These are phyloP conservation scores for Campopleginae sp. DNA, from an alignment of 2,888 invertebrate species.

Conservation along the genomic window DNA sequence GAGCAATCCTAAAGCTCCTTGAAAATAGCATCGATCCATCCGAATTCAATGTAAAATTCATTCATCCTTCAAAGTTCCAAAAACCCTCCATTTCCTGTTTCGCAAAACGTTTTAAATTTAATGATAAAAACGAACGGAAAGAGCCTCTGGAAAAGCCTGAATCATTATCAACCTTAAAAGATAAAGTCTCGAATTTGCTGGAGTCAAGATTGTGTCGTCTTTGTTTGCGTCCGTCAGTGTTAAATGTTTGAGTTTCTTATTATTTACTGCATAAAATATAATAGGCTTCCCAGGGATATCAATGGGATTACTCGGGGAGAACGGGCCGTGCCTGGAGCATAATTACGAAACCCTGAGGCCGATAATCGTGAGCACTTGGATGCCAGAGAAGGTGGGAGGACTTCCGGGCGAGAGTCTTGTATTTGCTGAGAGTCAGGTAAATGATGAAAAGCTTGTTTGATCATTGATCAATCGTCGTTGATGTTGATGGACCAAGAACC, in stretches of 20 bases:
- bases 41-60: background rate
- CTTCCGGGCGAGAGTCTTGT: slow-evolving; percentile 92
- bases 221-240: slow-evolving; percentile 79
- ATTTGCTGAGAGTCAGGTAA: slow-evolving; percentile 96
- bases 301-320: slow-evolving; percentile 85
- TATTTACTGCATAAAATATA: slow-evolving; percentile 74
- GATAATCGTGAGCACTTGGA: slow-evolving; percentile 95
- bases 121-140: background rate
- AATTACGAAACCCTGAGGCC: slow-evolving; percentile 94
- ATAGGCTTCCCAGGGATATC: slow-evolving; percentile 86
- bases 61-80: background rate
- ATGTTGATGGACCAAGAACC: too few relatives aligned
- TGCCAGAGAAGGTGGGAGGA: slow-evolving; percentile 94
- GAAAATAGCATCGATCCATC: background rate
- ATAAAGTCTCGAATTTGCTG: background rate
- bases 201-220: slow-evolving; percentile 73
- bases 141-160: background rate
- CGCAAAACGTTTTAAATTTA: background rate
- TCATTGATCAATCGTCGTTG: background rate
- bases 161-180: background rate
- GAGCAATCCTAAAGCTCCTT: background rate
- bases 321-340: slow-evolving; percentile 92
- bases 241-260: slow-evolving; percentile 74
- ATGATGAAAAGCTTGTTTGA: slow-evolving; percentile 24
- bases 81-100: background rate